These are phyloP conservation scores for Bambusicola thoracicus DNA, from an alignment of 2,113 vertebrate species.

Conservation along the genomic window DNA sequence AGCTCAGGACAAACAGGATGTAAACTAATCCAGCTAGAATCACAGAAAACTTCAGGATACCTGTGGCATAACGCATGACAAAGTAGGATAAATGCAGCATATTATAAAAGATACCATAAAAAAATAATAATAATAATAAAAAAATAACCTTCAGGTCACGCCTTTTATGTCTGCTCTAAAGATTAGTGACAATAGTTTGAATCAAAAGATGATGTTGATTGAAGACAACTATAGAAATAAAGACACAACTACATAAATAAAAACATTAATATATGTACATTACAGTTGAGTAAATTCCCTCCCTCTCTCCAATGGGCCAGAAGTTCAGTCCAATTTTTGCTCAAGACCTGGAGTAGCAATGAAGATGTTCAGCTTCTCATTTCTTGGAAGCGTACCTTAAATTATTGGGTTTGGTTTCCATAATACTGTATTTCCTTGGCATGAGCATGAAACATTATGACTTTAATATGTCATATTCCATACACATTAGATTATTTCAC, in stretches of 20 bases:
- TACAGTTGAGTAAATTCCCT: background rate
- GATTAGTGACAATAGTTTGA: background rate
- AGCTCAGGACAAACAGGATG: background rate
- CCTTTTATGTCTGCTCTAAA: background rate
- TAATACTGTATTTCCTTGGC: background rate
- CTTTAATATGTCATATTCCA: background rate
- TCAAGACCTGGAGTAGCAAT: background rate
- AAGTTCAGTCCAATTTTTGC: background rate
- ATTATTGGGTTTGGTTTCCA: background rate
- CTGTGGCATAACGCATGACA: background rate
- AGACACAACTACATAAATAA: background rate
- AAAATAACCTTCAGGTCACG: background rate
- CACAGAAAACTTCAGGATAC: background rate
- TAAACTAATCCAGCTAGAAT: background rate
- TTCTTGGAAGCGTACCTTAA: background rate
- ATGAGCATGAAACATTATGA: background rate
- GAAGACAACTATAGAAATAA: background rate
- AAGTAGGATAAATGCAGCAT: too few species aligned
- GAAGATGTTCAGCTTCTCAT: background rate
- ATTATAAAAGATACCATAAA: background rate
- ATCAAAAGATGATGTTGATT: background rate
- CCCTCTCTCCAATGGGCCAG: background rate
- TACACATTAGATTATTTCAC: background rate
- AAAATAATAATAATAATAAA: too few species aligned
- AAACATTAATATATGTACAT: background rate